Conservation (phyloP, 2,888 invertebrate species). For the Galeopsomyia nigrocyanea region DNA sequence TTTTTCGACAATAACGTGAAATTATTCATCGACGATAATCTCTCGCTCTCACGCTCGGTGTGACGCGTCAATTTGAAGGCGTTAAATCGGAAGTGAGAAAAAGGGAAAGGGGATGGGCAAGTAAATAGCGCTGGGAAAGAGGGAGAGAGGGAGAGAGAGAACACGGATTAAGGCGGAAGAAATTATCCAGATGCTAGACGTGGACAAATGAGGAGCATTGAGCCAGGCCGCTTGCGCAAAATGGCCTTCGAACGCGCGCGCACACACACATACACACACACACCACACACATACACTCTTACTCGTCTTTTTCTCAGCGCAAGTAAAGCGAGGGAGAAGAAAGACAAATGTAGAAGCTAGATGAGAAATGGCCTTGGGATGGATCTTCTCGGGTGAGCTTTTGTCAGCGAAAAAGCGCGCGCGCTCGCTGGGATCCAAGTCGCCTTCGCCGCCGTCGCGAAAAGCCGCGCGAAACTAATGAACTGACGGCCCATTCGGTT, state of each 20-base stretch:
- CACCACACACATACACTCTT: too few relatives aligned
- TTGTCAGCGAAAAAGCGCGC: too few relatives aligned
- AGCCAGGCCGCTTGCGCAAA: slow-evolving; percentile 40
- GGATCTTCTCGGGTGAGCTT: too few relatives aligned
- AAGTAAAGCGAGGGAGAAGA: slow-evolving; percentile 16
- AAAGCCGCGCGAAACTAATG: too few relatives aligned
- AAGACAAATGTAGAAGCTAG: slow-evolving; percentile 38
- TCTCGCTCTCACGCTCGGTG: too few relatives aligned
- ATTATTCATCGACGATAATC: too few relatives aligned
- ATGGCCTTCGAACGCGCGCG: slow-evolving; percentile 13
- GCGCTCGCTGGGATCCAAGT: too few relatives aligned
- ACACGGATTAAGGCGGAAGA: slow-evolving; percentile 55
- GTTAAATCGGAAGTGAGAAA: background rate
- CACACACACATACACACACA: too few relatives aligned
- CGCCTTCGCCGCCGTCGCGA: too few relatives aligned
- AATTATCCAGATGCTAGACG: slow-evolving; percentile 62
- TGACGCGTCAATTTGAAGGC: too few relatives aligned
- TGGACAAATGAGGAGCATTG: slow-evolving; percentile 59
- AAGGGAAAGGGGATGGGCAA: slow-evolving; percentile 1
- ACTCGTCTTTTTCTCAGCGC: slow-evolving; percentile 26
- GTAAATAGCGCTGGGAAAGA: background rate
- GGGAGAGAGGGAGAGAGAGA: slow-evolving; percentile 42
- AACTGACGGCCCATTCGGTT: too few relatives aligned
- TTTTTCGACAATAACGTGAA: too few relatives aligned
- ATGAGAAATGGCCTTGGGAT: slow-evolving; percentile 35